phyloP scores from a whole-genome alignment of 2,888 invertebrate genomes.

The Drosophila gaucha region DNA sequence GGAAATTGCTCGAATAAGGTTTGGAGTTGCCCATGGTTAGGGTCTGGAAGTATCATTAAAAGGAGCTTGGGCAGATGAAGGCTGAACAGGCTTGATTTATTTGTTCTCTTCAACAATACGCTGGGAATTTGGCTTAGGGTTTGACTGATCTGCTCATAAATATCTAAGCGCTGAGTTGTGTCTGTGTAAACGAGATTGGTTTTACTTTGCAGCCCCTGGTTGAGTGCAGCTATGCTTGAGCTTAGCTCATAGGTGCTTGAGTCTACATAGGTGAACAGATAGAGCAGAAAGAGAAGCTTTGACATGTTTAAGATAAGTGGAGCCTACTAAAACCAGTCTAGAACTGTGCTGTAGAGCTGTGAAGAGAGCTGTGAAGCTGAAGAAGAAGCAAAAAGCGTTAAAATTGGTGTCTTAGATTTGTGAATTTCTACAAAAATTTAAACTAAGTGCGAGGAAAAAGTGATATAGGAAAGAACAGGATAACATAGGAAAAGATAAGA shows the following conservation, averaged over 20 bases:
- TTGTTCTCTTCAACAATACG: slow-evolving; percentile 19
- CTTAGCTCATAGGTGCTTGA: slow-evolving; percentile 15
- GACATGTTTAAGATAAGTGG: slow-evolving; percentile 28
- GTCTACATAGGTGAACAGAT: not conserved
- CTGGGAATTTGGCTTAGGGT: slow-evolving; percentile 34
- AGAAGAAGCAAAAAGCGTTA: slow-evolving; percentile 17
- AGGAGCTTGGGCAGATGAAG: slow-evolving; percentile 26
- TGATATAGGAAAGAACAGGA: not conserved
- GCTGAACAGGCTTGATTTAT: not conserved
- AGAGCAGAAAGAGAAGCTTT: slow-evolving; percentile 9
- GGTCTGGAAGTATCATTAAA: slow-evolving; percentile 28
- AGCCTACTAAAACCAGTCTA: not conserved
- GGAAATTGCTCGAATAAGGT: slow-evolving; percentile 30
- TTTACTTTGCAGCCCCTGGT: slow-evolving; percentile 22
- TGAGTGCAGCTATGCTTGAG: slow-evolving; percentile 27
- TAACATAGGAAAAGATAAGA: not conserved
- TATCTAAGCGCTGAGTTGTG: not conserved
- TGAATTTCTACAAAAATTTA: not conserved
- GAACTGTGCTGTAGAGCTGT: slow-evolving; percentile 3
- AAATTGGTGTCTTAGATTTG: slow-evolving; percentile 1
- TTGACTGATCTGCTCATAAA: slow-evolving; percentile 10
- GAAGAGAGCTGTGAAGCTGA: slow-evolving; percentile 24
- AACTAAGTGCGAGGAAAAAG: not conserved
- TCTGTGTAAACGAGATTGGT: slow-evolving; percentile 45
- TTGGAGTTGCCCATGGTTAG: not conserved